Percentiles rank a stretch among this genome's conserved stretches.
phyloP scores from a whole-genome alignment of 2,888 invertebrate species.

The Lochmaea crataegi region DNA sequence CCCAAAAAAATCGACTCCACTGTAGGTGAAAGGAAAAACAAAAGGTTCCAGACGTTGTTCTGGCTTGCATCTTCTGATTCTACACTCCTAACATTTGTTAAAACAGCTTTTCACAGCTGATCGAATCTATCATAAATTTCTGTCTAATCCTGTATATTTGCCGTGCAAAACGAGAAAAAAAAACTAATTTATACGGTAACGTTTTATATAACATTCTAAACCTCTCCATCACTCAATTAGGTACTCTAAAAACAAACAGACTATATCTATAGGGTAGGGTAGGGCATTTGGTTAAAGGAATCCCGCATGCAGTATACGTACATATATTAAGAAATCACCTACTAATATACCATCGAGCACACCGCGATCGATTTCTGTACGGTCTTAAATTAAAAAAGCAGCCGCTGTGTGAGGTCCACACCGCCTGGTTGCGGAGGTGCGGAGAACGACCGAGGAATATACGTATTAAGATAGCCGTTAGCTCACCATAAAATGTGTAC shows the following conservation, averaged over 20 bases:
- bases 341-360: conserved; percentile 36
- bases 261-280: too few species aligned
- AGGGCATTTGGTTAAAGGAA: conserved; percentile 14
- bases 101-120: too few species aligned
- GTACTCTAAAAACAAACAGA: conserved; percentile 25
- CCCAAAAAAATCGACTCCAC: too few species aligned
- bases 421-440: conserved; percentile 43
- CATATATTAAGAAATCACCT: conserved; percentile 51
- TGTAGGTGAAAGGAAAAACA: too few species aligned
- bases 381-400: conserved; percentile 50
- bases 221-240: conserved; percentile 25
- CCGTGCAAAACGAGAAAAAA: too few species aligned
- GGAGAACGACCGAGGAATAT: conserved; percentile 42
- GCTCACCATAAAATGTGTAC: conserved; percentile 42
- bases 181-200: neutral
- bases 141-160: too few species aligned
- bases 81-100: too few species aligned
- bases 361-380: conserved; percentile 34
- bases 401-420: conserved; percentile 54
- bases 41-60: too few species aligned
- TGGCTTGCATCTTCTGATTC: too few species aligned
- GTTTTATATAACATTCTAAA: neutral
- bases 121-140: too few species aligned
- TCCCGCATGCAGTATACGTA: neutral
- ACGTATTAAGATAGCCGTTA: conserved; percentile 38